Percentiles rank a stretch among this genome's conserved stretches.
Conservation (phyloP, 1,140 invertebrate genomes). For the Drosophila azteca region DNA sequence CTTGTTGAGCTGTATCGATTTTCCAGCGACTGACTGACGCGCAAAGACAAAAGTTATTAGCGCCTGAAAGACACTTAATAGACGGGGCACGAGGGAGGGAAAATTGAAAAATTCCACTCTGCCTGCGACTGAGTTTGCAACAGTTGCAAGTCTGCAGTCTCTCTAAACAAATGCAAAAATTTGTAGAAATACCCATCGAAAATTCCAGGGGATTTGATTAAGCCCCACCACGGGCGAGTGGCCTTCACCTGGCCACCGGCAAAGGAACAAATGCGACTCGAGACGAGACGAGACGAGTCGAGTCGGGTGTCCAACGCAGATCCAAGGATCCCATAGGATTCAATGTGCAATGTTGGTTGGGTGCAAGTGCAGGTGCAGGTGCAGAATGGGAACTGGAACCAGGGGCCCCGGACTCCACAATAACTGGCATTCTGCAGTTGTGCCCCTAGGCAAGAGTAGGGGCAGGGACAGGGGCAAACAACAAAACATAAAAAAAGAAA, state of each 20-base stretch:
- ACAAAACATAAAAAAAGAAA: not conserved
- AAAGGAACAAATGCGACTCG: too few species aligned
- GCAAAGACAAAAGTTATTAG: slow-evolving; percentile 55
- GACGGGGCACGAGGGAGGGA: not conserved
- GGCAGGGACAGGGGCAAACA: not conserved
- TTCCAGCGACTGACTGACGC: slow-evolving; percentile 7
- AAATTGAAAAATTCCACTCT: slow-evolving; percentile 8
- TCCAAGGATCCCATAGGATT: slow-evolving; percentile 1
- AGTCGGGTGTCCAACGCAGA: slow-evolving; percentile 24
- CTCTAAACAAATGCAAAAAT: too few species aligned
- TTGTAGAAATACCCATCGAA: too few species aligned
- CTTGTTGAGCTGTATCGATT: slow-evolving; percentile 47
- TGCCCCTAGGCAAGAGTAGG: not conserved
- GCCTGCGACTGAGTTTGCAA: too few species aligned
- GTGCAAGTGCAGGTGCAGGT: slow-evolving; percentile 1
- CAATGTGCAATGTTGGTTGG: not conserved
- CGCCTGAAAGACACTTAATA: slow-evolving; percentile 20
- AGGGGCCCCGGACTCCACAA: slow-evolving; percentile 4
- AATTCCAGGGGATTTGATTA: too few species aligned
- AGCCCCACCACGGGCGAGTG: too few species aligned
- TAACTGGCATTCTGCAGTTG: slow-evolving; percentile 14
- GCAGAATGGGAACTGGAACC: too few species aligned
- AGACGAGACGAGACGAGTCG: too few species aligned
- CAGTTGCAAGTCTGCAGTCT: too few species aligned
- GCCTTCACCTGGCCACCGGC: too few species aligned